These are phyloP conservation scores for Leptinotarsa lineolata DNA, from an alignment of 1,140 invertebrate genomes.

Conservation along the genomic window DNA sequence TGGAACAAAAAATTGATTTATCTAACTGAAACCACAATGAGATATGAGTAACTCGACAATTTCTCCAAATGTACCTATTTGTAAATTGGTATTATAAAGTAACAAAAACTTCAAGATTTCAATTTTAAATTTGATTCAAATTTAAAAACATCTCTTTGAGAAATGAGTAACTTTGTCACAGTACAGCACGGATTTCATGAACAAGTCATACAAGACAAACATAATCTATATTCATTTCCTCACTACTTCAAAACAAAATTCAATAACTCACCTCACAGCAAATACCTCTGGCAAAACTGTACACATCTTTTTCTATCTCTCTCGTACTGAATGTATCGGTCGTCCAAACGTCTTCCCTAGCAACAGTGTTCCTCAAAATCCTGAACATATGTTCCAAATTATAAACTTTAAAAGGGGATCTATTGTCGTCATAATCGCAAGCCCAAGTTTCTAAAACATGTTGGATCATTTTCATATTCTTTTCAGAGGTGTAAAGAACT, in stretches of 20 bases:
- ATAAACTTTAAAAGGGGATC: constrained; percentile 59
- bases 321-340: constrained; percentile 54
- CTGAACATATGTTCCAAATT: constrained; percentile 60
- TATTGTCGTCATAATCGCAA: constrained; percentile 45
- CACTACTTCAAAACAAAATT: no score
- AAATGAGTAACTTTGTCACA: no score
- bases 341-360: constrained; percentile 48
- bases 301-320: constrained; percentile 61
- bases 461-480: constrained; percentile 51
- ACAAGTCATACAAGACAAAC: no score
- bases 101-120: no score
- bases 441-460: constrained; percentile 57
- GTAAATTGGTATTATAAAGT: no score
- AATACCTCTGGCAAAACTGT: constrained; percentile 56
- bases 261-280: constrained; percentile 58
- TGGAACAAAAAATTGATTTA: constrained; percentile 43
- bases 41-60: no score
- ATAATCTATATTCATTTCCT: no score
- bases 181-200: no score
- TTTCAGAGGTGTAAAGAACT: constrained; percentile 59
- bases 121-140: no score
- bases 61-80: no score
- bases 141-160: no score
- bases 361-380: constrained; percentile 55
- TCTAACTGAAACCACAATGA: background rate